These are phyloP conservation scores for Echinops telfairi DNA, from an alignment of 2,113 vertebrate species.

Conservation along the genomic window DNA sequence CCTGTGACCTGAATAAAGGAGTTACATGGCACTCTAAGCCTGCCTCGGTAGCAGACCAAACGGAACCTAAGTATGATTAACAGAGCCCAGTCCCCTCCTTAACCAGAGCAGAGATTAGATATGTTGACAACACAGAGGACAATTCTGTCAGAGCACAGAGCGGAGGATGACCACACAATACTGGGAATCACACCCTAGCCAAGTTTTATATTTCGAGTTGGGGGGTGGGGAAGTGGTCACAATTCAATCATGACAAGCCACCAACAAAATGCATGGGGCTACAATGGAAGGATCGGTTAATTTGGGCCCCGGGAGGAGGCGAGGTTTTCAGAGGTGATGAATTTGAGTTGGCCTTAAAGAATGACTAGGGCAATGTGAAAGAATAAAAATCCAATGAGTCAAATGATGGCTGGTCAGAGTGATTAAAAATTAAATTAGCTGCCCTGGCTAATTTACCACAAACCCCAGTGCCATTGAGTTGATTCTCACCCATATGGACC, in stretches of 20 bases:
- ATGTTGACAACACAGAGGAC: neutral
- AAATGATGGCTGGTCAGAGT: neutral
- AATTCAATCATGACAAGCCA: neutral
- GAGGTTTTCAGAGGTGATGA: neutral
- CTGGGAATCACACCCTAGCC: neutral
- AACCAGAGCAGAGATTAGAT: no score
- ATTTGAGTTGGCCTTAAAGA: constrained; percentile 14
- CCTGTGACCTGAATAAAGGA: no score
- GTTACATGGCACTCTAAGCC: neutral
- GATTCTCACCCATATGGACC: no score
- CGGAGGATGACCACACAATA: neutral
- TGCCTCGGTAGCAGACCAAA: neutral
- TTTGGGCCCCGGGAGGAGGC: neutral
- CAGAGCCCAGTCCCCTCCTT: no score
- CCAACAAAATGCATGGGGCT: neutral
- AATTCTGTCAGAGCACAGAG: neutral
- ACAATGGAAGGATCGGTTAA: neutral
- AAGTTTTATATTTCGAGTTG: neutral
- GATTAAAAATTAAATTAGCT: neutral
- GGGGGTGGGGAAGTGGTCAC: neutral
- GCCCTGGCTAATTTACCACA: no score
- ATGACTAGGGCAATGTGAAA: neutral
- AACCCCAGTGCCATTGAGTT: no score
- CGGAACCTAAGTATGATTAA: no score
- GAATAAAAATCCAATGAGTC: neutral